Evolutionary conservation across 1,140 invertebrate genomes (phyloP).

Genomic region (Tetragonula clypearis): DNA sequence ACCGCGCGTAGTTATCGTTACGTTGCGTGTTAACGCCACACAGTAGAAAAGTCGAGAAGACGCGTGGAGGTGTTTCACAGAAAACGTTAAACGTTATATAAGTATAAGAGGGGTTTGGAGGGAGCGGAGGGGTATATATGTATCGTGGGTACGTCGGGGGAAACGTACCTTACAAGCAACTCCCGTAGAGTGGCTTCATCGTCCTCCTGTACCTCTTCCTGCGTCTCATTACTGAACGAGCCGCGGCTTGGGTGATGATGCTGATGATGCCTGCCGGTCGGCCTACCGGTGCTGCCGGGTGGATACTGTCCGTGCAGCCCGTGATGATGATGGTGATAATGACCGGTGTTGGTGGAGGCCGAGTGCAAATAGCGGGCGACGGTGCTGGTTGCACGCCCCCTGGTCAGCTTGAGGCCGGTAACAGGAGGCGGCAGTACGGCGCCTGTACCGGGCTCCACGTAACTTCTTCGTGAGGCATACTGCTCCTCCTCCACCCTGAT

Average conservation of each 20-base stretch:
- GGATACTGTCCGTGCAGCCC: conserved; percentile 41
- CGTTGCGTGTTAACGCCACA: not conserved
- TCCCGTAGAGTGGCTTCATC: conserved; percentile 93
- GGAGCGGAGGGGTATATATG: not conserved
- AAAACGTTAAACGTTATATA: conserved; percentile 25
- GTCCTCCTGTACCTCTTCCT: conserved; percentile 86
- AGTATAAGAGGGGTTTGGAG: not conserved
- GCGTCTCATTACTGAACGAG: conserved; percentile 83
- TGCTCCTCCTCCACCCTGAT: conserved; percentile 79
- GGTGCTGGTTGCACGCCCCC: conserved; percentile 72
- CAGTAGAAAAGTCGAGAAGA: conserved; percentile 3
- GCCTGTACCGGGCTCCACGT: conserved; percentile 75
- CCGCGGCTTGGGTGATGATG: conserved; percentile 76
- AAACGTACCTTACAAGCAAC: conserved; percentile 91
- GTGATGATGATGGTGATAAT: conserved; percentile 71
- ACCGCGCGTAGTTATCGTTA: not conserved
- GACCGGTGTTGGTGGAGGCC: conserved; percentile 73
- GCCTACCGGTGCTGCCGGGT: conserved; percentile 56
- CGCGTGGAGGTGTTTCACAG: conserved; percentile 47
- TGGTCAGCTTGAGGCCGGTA: conserved; percentile 80
- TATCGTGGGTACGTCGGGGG: conserved; percentile 57
- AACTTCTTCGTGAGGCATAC: conserved; percentile 74
- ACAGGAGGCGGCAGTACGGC: conserved; percentile 67
- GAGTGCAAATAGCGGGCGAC: conserved; percentile 77
- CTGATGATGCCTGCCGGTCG: conserved; percentile 67